Conservation (phyloP, 2,113 vertebrate species). For the Pelobates fuscus region DNA sequence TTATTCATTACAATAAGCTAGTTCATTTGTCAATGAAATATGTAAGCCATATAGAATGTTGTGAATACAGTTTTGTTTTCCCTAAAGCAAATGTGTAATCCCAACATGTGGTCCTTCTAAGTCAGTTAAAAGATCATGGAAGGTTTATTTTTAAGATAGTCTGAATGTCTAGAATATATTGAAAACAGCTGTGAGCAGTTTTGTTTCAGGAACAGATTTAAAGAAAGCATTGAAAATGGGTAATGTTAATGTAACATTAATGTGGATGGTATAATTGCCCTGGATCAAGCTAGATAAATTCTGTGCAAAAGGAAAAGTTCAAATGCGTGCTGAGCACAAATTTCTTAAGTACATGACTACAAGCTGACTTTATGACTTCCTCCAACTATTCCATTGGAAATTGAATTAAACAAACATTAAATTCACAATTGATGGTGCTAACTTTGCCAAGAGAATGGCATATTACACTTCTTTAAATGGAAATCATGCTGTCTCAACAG, state of each 20-base stretch:
- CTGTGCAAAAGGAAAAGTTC: constrained; percentile 10
- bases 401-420: constrained; percentile 14
- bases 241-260: background rate
- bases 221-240: background rate
- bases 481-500: no score
- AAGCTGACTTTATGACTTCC: background rate
- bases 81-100: background rate
- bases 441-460: no score
- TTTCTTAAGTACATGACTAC: background rate
- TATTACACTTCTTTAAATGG: no score
- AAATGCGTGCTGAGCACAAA: background rate
- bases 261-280: constrained; percentile 4
- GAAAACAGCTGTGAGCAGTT: background rate
- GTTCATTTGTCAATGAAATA: no score
- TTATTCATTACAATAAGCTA: no score
- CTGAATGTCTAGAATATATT: background rate
- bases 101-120: background rate
- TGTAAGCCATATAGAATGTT: background rate
- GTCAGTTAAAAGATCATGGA: no score
- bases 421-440: background rate
- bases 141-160: no score
- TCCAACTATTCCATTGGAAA: constrained; percentile 11
- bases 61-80: constrained; percentile 3
- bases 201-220: background rate
- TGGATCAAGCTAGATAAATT: constrained; percentile 11